Evolutionary conservation across 2,797 vertebrate genomes (phyloP).

Genomic region (Trachops cirrhosus): DNA sequence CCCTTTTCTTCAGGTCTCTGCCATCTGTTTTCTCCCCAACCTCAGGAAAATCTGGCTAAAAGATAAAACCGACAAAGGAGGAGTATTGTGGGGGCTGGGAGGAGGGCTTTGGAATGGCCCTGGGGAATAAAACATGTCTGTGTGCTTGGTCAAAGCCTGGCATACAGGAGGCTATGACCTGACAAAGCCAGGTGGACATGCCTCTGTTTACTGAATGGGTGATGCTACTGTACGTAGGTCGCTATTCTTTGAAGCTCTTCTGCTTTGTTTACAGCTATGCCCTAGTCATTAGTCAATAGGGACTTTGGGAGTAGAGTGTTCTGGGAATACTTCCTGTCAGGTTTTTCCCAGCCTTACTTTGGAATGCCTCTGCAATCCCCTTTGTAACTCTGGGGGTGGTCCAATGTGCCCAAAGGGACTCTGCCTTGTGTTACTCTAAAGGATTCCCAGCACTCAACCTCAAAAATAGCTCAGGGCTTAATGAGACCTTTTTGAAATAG

Average conservation of each 20-base stretch:
- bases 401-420: slow-evolving; percentile 61
- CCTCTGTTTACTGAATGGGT: neutral
- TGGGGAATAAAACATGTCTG: neutral
- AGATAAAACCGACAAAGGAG: neutral
- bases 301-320: slow-evolving; percentile 54
- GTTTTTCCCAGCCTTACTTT: slow-evolving; percentile 67
- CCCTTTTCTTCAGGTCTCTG: neutral
- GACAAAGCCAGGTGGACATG: slow-evolving; percentile 21
- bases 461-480: slow-evolving; percentile 65
- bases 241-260: slow-evolving; percentile 50
- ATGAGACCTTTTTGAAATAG: slow-evolving; percentile 12
- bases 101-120: neutral
- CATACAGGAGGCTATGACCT: neutral
- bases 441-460: slow-evolving; percentile 61
- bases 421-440: slow-evolving; percentile 38
- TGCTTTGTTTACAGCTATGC: slow-evolving; percentile 59
- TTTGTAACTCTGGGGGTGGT: slow-evolving; percentile 58
- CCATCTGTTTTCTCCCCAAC: neutral
- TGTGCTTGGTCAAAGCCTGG: slow-evolving; percentile 14
- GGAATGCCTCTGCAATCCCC: slow-evolving; percentile 57
- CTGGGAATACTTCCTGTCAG: slow-evolving; percentile 71
- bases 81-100: too few relatives aligned
- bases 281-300: slow-evolving; percentile 58
- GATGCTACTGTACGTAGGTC: neutral
- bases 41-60: neutral